phyloP scores from a whole-genome alignment of 2,113 vertebrate genomes.

The Chloroceryle aenea region DNA sequence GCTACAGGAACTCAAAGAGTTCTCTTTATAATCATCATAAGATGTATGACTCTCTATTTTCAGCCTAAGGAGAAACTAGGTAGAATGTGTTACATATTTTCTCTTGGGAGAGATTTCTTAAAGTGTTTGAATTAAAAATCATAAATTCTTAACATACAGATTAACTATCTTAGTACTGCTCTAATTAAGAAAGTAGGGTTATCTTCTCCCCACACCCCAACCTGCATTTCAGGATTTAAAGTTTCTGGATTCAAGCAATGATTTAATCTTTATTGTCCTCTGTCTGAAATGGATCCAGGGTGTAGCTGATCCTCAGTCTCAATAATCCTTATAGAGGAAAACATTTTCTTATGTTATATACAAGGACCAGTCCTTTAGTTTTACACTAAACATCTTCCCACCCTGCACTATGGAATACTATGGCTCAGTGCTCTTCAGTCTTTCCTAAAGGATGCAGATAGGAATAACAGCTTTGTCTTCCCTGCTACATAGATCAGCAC shows the following conservation, averaged over 20 bases:
- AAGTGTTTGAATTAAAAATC: neutral
- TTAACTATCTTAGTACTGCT: neutral
- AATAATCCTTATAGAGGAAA: neutral
- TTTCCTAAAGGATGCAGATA: neutral
- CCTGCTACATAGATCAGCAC: neutral
- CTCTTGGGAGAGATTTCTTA: neutral
- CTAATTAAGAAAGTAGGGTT: neutral
- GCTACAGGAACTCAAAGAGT: neutral
- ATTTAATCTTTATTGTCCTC: neutral
- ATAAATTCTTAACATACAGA: neutral
- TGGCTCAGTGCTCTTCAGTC: neutral
- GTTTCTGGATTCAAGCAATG: neutral
- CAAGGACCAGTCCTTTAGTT: neutral
- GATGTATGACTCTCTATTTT: neutral
- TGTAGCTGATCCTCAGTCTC: neutral
- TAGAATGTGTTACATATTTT: neutral
- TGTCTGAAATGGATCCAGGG: neutral
- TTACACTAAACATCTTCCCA: neutral
- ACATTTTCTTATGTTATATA: neutral
- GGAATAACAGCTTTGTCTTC: neutral
- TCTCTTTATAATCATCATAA: neutral
- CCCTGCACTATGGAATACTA: neutral
- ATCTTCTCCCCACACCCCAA: neutral
- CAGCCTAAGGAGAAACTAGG: neutral
- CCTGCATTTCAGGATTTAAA: neutral